Base-by-base conservation (phyloP, 2,113 vertebrate species). In the Eulacestoma nigropectus region DNA sequence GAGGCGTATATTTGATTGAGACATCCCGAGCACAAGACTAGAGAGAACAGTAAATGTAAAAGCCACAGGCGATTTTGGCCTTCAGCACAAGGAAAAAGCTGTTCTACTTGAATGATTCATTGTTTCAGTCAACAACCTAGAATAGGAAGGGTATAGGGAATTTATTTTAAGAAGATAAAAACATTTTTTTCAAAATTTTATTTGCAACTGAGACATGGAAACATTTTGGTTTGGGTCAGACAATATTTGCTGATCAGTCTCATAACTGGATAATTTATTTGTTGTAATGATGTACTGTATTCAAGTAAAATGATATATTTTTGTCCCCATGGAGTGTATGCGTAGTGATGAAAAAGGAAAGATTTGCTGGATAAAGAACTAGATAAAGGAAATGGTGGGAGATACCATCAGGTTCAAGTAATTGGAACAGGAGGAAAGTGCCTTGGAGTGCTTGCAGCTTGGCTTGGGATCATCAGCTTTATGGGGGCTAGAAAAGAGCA, bases 291-390 rank as follows among this genome's bases (percentile, higher is more conserved):
- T 77, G 13, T 74, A 33, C 21, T 41, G 14, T 46, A 41, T 53
- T 81, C 29, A 41, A 62, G 15, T 53, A 35, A 94, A 83, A 64
- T 42, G 1, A 7, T 26, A 21, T 10, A 21, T 37, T 30, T 37
- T 37, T 60, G 30, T 8, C 1, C 13, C 6, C 10, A 4, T 23
- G 26, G 26, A 74, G 4, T 1, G 0, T 29, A n/a, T 37, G 3
- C 39, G 17, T 55, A 78, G 21, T 55, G 35, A 52, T 55, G 27
- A n/a, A 67, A 63, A 81, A 67, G 25, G n/a, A 18, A 84, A 73
- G 10, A 62, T 52, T 62, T 90, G 1, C 55, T 64, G 65, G 33
- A 6, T 55, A 20, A 53, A 52, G 27, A 47, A 35, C 13, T 32
- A 59, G 32, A 9, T 77, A 18, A 87, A 56, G 33, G 30, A 39